Evolutionary conservation across 35 echinoderm and acorn worm species (phyloP).

Genomic region (Stichopus chloronotus): DNA sequence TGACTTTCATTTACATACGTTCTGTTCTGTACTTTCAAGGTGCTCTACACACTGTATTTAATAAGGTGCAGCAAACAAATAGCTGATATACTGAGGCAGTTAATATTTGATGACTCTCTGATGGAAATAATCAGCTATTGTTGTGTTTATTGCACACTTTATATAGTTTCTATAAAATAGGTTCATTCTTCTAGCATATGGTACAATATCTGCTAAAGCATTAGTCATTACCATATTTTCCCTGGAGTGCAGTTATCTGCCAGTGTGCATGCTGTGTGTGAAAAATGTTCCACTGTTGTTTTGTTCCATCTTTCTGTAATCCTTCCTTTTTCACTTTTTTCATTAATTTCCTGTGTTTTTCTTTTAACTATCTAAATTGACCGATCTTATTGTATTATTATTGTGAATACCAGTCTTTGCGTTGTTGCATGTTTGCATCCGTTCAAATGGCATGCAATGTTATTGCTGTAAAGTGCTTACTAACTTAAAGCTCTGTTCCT

Average conservation of each 20-base stretch:
- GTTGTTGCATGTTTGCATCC: background rate
- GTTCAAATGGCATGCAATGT: background rate
- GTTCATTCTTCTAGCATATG: background rate
- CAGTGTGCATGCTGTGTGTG: background rate
- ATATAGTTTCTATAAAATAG: too few species aligned
- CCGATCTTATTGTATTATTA: background rate
- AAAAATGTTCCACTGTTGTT: background rate
- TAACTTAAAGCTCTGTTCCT: slow-evolving; percentile 35
- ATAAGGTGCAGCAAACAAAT: too few species aligned
- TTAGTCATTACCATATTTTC: background rate
- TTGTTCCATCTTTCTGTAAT: background rate
- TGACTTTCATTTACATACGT: background rate
- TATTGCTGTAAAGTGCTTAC: background rate
- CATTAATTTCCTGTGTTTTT: too few species aligned
- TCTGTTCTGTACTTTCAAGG: background rate
- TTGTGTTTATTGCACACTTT: too few species aligned
- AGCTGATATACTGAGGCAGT: too few species aligned
- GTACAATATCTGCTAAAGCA: background rate
- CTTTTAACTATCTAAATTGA: too few species aligned
- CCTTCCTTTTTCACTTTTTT: background rate
- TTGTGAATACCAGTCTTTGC: background rate
- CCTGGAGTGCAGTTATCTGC: background rate
- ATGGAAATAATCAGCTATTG: background rate
- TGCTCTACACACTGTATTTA: too few species aligned
- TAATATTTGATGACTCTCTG: background rate